Evolutionary conservation across 2,113 vertebrate species (phyloP).

Genomic region (Misgurnus mizolepis): DNA sequence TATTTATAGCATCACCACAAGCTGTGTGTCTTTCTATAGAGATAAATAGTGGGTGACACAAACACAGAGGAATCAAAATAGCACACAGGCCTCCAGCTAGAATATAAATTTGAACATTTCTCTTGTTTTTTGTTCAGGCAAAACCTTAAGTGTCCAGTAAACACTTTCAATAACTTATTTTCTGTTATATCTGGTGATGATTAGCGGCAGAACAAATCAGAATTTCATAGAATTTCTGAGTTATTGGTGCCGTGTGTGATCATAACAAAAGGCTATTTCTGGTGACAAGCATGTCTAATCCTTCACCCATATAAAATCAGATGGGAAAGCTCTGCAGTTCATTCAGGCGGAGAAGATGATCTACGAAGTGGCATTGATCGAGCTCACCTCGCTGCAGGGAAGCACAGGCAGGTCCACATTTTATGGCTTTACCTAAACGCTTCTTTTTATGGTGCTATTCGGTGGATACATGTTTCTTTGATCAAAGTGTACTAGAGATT

Average conservation of each 20-base stretch:
- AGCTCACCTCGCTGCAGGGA: slow-evolving; percentile 70
- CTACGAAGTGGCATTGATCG: slow-evolving; percentile 75
- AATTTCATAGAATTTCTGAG: slow-evolving; percentile 13
- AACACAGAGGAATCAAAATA: slow-evolving; percentile 28
- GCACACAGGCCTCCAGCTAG: background rate
- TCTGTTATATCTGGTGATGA: background rate
- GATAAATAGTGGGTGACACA: slow-evolving; percentile 52
- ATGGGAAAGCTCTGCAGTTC: slow-evolving; percentile 76
- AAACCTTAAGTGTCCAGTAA: background rate
- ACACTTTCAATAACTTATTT: background rate
- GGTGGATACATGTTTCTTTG: background rate
- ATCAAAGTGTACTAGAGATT: background rate
- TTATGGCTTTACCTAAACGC: background rate
- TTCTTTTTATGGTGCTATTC: background rate
- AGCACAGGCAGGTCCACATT: slow-evolving; percentile 75
- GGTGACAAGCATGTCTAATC: slow-evolving; percentile 66
- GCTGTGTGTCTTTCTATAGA: slow-evolving; percentile 53
- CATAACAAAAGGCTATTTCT: slow-evolving; percentile 65
- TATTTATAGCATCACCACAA: slow-evolving; percentile 65
- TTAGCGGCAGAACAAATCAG: slow-evolving; percentile 7
- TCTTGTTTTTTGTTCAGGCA: background rate
- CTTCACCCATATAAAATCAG: slow-evolving; percentile 77
- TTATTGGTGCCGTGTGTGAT: slow-evolving; percentile 57
- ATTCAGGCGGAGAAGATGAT: slow-evolving; percentile 79
- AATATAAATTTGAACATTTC: background rate